phyloP scores from a whole-genome alignment of 2,888 invertebrate genomes.

The Cephus pulcher region DNA sequence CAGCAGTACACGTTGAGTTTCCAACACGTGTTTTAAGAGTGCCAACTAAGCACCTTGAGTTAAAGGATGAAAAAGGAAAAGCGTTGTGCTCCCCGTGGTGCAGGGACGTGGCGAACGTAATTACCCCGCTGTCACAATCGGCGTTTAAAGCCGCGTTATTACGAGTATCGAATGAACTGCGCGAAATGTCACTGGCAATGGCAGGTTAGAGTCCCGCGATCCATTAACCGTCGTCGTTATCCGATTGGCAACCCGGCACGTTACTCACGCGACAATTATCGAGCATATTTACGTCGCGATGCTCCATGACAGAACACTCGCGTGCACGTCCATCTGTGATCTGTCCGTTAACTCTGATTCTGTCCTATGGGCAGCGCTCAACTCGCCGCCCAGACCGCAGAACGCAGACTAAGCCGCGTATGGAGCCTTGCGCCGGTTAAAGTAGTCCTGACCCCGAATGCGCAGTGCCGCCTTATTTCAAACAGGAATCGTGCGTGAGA shows the following conservation, averaged over 20 bases:
- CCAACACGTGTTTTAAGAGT: not conserved
- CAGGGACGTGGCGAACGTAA: conserved; percentile 8
- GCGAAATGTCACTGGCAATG: conserved; percentile 1
- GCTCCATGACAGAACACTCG: conserved; percentile 51
- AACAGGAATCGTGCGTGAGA: not conserved
- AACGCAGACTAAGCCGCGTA: conserved; percentile 20
- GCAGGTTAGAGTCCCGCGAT: not conserved
- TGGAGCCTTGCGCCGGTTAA: conserved; percentile 7
- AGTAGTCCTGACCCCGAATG: conserved; percentile 2
- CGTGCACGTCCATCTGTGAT: conserved; percentile 52
- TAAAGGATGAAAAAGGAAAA: not conserved
- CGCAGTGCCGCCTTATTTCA: not conserved
- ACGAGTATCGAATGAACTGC: not conserved
- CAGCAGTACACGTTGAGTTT: not conserved
- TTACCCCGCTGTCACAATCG: conserved; percentile 5
- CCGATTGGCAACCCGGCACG: conserved; percentile 31
- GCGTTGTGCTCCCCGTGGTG: not conserved
- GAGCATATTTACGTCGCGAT: conserved; percentile 29
- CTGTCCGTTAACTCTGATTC: conserved; percentile 36
- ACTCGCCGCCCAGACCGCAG: conserved; percentile 37
- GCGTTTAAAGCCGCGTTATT: not conserved
- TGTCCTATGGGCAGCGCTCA: conserved; percentile 25
- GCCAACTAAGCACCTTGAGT: not conserved
- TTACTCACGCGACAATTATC: conserved; percentile 30
- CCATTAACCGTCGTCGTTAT: conserved; percentile 30